A percentile compares a stretch with the other conserved stretches of the same genome.
These are phyloP conservation scores for Ursus arctos DNA, from an alignment of 2,113 vertebrate species.

Conservation along the genomic window DNA sequence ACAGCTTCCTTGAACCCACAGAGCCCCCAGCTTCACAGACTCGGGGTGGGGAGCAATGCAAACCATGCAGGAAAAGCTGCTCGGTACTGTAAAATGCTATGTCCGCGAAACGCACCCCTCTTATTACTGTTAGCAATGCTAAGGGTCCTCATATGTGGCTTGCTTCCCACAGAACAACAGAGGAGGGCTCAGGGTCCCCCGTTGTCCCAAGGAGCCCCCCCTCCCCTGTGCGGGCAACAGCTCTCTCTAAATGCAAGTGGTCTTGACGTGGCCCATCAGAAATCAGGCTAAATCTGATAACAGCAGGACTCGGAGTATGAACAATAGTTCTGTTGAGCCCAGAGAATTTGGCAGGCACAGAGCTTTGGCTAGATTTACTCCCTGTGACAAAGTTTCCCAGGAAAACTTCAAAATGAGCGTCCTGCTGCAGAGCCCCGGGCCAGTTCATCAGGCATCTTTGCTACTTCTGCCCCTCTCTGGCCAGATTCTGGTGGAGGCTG, in stretches of 20 bases:
- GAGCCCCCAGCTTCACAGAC: neutral
- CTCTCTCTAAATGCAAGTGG: neutral
- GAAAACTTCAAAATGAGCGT: neutral
- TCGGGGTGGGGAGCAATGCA: neutral
- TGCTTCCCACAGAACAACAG: neutral
- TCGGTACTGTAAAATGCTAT: neutral
- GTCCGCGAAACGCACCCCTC: neutral
- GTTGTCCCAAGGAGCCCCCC: neutral
- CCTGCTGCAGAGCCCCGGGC: neutral
- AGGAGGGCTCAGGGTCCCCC: neutral
- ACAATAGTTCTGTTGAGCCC: neutral
- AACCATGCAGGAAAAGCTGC: neutral
- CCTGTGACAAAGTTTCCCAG: neutral
- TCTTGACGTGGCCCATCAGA: neutral
- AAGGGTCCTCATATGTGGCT: rapidly evolving
- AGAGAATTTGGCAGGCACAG: neutral
- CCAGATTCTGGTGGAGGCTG: neutral
- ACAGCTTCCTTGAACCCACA: neutral
- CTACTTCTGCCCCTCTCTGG: neutral
- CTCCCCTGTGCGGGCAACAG: neutral
- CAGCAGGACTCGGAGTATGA: rapidly evolving
- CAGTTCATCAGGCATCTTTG: neutral
- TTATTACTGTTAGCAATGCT: rapidly evolving
- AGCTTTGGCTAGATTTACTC: neutral
- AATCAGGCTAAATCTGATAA: neutral